Percentiles rank a stretch among this genome's conserved stretches.
Evolutionary conservation across 2,797 vertebrate genomes (phyloP).

Genomic region (Diceros bicornis): DNA sequence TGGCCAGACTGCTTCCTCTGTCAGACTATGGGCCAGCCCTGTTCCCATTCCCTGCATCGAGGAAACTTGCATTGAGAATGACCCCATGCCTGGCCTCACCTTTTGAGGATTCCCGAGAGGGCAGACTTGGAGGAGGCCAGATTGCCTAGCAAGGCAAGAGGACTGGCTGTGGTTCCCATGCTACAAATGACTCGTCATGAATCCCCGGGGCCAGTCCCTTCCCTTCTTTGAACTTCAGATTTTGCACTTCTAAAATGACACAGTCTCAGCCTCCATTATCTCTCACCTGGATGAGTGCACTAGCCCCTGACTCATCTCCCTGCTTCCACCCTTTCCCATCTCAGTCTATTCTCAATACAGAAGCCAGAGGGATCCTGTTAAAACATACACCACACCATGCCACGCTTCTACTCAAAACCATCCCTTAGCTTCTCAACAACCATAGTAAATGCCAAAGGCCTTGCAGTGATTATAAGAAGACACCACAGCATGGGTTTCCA

Average conservation of each 20-base stretch:
- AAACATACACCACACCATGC: background rate
- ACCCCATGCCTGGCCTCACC: background rate
- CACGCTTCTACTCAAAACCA: conserved; percentile 3
- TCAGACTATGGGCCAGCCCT: background rate
- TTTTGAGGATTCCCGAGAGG: background rate
- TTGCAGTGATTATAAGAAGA: conserved; percentile 45
- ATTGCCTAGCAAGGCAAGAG: background rate
- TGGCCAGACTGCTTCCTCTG: background rate
- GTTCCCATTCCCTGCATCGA: background rate
- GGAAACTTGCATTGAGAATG: background rate
- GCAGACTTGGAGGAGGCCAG: background rate
- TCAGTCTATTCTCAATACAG: background rate
- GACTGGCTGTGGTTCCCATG: background rate
- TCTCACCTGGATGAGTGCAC: background rate
- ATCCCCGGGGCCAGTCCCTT: background rate
- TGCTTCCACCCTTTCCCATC: background rate
- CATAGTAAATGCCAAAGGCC: background rate
- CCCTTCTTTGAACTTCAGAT: conserved; percentile 13
- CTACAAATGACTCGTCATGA: background rate
- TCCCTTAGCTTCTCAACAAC: background rate
- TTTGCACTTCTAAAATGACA: conserved; percentile 47
- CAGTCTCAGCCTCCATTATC: background rate
- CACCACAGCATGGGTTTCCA: background rate
- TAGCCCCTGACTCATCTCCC: background rate
- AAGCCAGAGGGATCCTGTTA: background rate